phyloP scores from a whole-genome alignment of 2,113 vertebrate species.

The Leptodactylus fuscus region DNA sequence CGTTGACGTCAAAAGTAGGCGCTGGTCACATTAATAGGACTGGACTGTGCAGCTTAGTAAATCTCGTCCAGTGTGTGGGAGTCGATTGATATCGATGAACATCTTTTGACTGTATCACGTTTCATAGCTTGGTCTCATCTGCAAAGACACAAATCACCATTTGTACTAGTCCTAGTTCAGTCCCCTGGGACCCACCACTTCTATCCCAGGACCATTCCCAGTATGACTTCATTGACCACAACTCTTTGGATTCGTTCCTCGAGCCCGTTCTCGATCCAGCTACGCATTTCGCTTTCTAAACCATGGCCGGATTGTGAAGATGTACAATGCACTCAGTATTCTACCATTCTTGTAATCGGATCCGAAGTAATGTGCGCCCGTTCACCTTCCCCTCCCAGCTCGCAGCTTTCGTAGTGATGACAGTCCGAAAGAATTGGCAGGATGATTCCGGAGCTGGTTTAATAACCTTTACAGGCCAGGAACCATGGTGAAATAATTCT shows the following conservation, averaged over 20 bases:
- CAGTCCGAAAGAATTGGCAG: slow-evolving; percentile 10
- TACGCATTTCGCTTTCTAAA: neutral
- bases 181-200: neutral
- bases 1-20: too few species aligned
- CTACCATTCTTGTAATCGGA: neutral
- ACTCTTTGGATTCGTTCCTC: neutral
- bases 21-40: too few species aligned
- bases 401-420: slow-evolving; percentile 24
- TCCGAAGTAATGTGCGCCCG: neutral
- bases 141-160: too few species aligned
- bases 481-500: slow-evolving; percentile 10
- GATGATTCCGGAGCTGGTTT: slow-evolving; percentile 34
- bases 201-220: neutral
- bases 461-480: slow-evolving; percentile 37
- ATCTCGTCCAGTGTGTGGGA: too few species aligned
- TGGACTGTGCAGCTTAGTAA: too few species aligned
- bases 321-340: neutral
- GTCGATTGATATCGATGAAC: too few species aligned
- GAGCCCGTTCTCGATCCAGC: neutral
- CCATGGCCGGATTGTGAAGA: neutral
- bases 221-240: neutral
- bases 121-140: too few species aligned
- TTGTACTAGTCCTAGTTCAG: neutral
- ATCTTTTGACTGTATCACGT: too few species aligned
- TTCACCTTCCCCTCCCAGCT: neutral